Base-by-base conservation (phyloP, 2,797 vertebrate species). In the Mastacembelus armatus region DNA sequence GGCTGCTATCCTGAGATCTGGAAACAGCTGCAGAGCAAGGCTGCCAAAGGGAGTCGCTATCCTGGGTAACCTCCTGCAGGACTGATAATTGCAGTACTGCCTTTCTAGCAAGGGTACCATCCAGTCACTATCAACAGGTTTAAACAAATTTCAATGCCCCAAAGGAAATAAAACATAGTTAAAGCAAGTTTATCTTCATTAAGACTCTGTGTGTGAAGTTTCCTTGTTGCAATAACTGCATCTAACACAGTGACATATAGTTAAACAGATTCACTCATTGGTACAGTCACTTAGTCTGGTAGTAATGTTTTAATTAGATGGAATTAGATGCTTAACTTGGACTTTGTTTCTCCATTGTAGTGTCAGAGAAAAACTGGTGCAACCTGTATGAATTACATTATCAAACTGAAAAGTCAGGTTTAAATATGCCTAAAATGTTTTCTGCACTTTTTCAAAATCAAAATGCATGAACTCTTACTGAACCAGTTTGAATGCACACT, bases 11-110 rank as follows among this genome's bases (percentile, higher is more conserved):
- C 85, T 89, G 91, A 91, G 69, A 63, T 72, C 76, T 71, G 43
- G 65, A 78, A 85, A 91, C 91, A 92, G 90, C 85, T 92, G 90
- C 89, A 86, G 43, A 62, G 71, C 52, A 21, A 18, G 24, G 69
- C 85, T 89, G 89, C 87, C 87, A 92, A 85, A 72, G 74, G 42
- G 66, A 73, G 75, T 70, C 77, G 77, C 86, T 85, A 85, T 88
- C 83, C 89, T 76, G 74, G 77, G 85, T 84, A 73, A 81, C 80
- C 74, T 85, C 66, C 74, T 55, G 71, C 61, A 49, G 29, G 67
- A 84, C 67, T 85, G 81, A 88, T 85, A 87, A 80, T 83, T 80
- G 71, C 84, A 66, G 56, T 47, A 10, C 57, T 69, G 65, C 66
- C 61, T 73, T 76, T 69, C 51, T 49, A 55, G 58, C 62, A 54